Evolutionary conservation across 2,113 vertebrate species (phyloP).

Genomic region (Cygnus atratus): DNA sequence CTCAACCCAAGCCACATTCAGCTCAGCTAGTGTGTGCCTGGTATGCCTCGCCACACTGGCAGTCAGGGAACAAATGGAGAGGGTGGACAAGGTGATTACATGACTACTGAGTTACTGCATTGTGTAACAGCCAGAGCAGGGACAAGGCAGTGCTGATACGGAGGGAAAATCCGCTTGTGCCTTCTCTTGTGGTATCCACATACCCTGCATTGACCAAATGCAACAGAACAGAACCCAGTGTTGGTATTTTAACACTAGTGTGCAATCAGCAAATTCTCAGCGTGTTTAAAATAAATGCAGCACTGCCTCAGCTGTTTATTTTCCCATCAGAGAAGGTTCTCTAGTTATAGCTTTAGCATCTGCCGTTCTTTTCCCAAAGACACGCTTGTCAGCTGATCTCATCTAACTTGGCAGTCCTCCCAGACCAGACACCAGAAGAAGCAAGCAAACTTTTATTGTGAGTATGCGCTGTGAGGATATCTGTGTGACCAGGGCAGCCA

Average conservation of each 20-base stretch:
- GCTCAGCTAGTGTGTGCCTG: neutral
- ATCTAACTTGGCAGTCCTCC: neutral
- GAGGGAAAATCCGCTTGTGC: neutral
- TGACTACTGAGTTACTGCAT: neutral
- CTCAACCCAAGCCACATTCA: neutral
- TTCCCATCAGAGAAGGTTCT: neutral
- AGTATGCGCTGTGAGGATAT: neutral
- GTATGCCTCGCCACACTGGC: too few relatives aligned
- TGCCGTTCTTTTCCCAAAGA: neutral
- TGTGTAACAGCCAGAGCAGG: neutral
- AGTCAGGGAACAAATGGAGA: rapidly evolving
- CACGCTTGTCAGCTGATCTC: neutral
- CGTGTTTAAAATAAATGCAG: neutral
- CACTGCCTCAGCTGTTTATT: neutral
- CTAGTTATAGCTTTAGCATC: neutral
- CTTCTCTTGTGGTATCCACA: neutral
- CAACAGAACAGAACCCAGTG: neutral
- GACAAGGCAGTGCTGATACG: neutral
- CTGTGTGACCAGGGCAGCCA: neutral
- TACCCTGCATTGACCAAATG: neutral
- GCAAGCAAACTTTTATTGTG: neutral
- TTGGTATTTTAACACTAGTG: neutral
- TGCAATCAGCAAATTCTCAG: neutral
- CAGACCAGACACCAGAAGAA: neutral
- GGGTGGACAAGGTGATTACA: neutral